Evolutionary conservation across 2,797 vertebrate genomes (phyloP), one percentile per base, ranked within the genome.

Genomic region (Cyprinella venusta): DNA sequence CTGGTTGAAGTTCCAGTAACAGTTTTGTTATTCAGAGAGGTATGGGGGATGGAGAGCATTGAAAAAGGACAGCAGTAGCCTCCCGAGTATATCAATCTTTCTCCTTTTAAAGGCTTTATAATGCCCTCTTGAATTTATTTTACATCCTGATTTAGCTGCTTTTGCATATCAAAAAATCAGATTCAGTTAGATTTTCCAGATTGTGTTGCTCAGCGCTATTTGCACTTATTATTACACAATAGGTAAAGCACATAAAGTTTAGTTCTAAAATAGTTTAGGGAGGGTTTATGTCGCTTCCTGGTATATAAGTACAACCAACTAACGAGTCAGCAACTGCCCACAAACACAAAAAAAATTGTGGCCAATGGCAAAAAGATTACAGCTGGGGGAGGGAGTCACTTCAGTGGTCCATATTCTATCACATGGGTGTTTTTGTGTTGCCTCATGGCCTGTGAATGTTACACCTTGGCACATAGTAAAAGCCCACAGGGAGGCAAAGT

Each of bases 31-130:
- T 85, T 83, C 50, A 21, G 76, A 74, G 56, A 77, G 65, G 26
- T 1, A 64, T 67, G 63, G 82, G 85, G 85, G 74, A 26, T 80
- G 81, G 74, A 81, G 2, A 68, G 42, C 10, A 21, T 68, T 67
- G 30, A 54, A 69, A 82, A 81, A 84, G 78, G 84, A 85, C 85
- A 87, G 85, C 81, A 86, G 87, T 80, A 85, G 61, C 75, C 77
- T 81, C 83, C 85, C 76, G 64, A 61, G 50, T 76, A 69, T 81
- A 82, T 36, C 38, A 75, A 83, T 45, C 4, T 64, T 61, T 12
- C 36, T 82, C 63, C 8, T 76, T 76, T 81, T 63, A 82, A 61
- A 69, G 26, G 45, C 38, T 75, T 74, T 38, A 56, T 40, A 71
- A 75, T 24, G 38, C n/a, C 65, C 56, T 59, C 74, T 13, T 19